phyloP scores from a whole-genome alignment of 2,113 vertebrate genomes.

The Mus pahari region DNA sequence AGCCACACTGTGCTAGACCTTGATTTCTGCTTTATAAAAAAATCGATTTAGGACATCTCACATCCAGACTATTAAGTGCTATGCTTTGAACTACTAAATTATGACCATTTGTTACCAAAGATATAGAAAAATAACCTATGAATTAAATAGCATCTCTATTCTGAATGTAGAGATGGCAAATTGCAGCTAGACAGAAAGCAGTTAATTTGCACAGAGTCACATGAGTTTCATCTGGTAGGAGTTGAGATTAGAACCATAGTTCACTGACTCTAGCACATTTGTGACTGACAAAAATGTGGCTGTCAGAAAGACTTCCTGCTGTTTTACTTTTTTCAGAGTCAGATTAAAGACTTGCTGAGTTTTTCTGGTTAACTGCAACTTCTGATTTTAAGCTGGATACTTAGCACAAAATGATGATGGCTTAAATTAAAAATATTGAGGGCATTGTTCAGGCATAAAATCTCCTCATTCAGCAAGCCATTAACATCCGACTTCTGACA shows the following conservation, averaged over 20 bases:
- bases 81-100: neutral
- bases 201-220: neutral
- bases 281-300: neutral
- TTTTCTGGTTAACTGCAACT: neutral
- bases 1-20: neutral
- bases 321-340: neutral
- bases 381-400: neutral
- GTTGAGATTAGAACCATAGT: neutral
- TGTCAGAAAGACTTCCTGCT: neutral
- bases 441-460: conserved; percentile 14
- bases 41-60: neutral
- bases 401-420: neutral
- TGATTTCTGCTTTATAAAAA: neutral
- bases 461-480: conserved; percentile 40
- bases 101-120: neutral
- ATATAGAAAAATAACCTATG: neutral
- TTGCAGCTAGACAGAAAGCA: neutral
- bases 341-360: neutral
- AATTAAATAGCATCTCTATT: neutral
- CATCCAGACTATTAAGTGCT: neutral
- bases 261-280: neutral
- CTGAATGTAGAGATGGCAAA: neutral
- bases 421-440: conserved; percentile 36
- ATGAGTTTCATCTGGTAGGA: neutral
- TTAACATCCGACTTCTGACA: conserved; percentile 35